Percentiles rank a stretch among this genome's conserved stretches.
Conservation (phyloP, 2,888 invertebrate species). For the Leptura quadrifasciata region DNA sequence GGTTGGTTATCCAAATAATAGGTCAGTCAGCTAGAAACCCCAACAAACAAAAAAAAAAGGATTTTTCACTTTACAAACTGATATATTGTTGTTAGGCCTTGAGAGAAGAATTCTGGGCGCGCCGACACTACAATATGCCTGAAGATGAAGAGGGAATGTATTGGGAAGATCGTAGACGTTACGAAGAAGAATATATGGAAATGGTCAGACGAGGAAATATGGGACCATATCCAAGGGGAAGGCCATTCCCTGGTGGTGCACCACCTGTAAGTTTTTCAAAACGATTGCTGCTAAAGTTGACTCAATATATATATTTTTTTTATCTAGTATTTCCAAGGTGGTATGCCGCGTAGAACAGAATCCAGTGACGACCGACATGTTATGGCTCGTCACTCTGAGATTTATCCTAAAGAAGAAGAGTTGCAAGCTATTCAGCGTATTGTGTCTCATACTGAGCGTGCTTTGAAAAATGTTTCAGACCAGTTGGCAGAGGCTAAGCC, state of each 20-base stretch:
- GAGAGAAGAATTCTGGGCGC: constrained; percentile 81
- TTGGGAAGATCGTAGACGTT: constrained; percentile 90
- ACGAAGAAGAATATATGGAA: constrained; percentile 85
- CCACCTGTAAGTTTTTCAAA: constrained; percentile 70
- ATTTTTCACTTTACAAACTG: too few species aligned
- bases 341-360: constrained; percentile 86
- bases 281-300: background rate
- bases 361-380: constrained; percentile 98
- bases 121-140: constrained; percentile 80
- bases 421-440: constrained; percentile 92
- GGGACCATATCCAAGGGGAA: constrained; percentile 74
- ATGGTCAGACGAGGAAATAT: constrained; percentile 83
- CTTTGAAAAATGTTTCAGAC: constrained; percentile 95
- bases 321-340: constrained; percentile 74
- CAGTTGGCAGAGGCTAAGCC: constrained; percentile 81
- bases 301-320: constrained; percentile 68
- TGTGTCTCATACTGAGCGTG: constrained; percentile 94
- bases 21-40: too few species aligned
- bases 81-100: constrained; percentile 73
- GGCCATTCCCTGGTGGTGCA: constrained; percentile 72
- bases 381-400: constrained; percentile 92
- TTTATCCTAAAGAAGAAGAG: constrained; percentile 95
- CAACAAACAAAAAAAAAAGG: too few species aligned
- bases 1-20: too few species aligned
- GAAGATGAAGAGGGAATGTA: constrained; percentile 88